Base-by-base conservation (phyloP, 2,113 vertebrate species). In the Dasyornis broadbenti region DNA sequence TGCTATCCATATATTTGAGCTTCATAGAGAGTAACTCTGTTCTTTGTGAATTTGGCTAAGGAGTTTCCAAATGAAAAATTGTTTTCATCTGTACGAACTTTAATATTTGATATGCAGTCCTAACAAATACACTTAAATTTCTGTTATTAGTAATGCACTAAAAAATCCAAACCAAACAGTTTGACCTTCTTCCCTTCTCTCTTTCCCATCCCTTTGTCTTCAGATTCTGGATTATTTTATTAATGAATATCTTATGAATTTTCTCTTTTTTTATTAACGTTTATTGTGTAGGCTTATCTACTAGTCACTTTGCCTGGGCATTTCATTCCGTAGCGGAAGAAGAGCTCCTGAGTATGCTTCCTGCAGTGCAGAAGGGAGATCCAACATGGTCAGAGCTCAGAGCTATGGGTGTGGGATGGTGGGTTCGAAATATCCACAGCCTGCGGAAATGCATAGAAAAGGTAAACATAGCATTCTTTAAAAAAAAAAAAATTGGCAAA, bases 311-410 rank as follows among this genome's bases (percentile, higher is more conserved):
- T 96, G 99, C 99, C 66, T 99, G 99, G 99, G 99, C 99, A 2
- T 99, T 99, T 97, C 99, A 99, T 96, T 99, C 99, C 4, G 99
- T 99, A 90, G 99, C 99, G 1, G 99, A 99, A 97, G 99, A 99
- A 96, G 99, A 99, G 83, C 97, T 99, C 49, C 95, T 99, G 57
- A 98, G 97, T 95, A 99, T 99, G 98, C 97, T 99, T 11, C 99
- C 99, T 64, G 98, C 98, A 44, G 95, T 99, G 89, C 99, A 99
- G 95, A 99, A 98, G 89, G 97, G 97, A 47, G 98, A 99, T 90
- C 98, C 98, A 35, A 97, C 98, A 26, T 99, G 99, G 99, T 97
- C 99, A 17, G 99, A 99, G 92, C 98, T 99, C 47, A 98, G 98
- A 96, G 99, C 99, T 37, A 99, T 99, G 99, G 99, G 99, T 31